Conservation (phyloP, 2,888 invertebrate species). For the Aromia moschata region DNA sequence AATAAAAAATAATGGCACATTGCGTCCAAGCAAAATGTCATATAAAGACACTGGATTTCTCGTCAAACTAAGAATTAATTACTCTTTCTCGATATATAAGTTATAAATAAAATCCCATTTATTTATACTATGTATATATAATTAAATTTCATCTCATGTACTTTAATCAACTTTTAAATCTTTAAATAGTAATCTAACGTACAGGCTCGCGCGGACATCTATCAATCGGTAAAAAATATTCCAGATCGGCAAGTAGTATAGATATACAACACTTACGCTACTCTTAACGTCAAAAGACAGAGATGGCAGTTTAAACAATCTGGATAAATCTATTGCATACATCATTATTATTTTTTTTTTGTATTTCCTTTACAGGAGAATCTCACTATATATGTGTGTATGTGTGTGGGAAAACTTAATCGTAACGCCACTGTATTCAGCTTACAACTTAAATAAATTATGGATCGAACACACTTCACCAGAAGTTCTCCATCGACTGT, state of each 20-base stretch:
- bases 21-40: conserved; percentile 57
- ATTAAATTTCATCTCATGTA: conserved; percentile 24
- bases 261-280: conserved; percentile 26
- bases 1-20: conserved; percentile 58
- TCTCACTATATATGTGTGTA: conserved; percentile 17
- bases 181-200: conserved; percentile 27
- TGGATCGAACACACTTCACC: conserved; percentile 33
- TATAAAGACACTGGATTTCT: conserved; percentile 43
- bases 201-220: conserved; percentile 30
- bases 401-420: conserved; percentile 17
- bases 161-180: too few species aligned
- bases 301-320: conserved; percentile 26
- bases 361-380: conserved; percentile 17
- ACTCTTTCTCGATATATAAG: conserved; percentile 28
- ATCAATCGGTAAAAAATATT: conserved; percentile 35
- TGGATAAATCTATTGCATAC: not conserved
- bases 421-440: conserved; percentile 16
- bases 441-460: conserved; percentile 25
- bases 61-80: conserved; percentile 20
- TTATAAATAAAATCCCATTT: conserved; percentile 29
- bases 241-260: conserved; percentile 29
- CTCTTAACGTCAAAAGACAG: conserved; percentile 15
- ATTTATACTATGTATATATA: conserved; percentile 26
- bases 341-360: conserved; percentile 5
- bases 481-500: conserved; percentile 51